phyloP scores from a whole-genome alignment of 2,797 vertebrate species.

The Cynodonichthys magdalenae region DNA sequence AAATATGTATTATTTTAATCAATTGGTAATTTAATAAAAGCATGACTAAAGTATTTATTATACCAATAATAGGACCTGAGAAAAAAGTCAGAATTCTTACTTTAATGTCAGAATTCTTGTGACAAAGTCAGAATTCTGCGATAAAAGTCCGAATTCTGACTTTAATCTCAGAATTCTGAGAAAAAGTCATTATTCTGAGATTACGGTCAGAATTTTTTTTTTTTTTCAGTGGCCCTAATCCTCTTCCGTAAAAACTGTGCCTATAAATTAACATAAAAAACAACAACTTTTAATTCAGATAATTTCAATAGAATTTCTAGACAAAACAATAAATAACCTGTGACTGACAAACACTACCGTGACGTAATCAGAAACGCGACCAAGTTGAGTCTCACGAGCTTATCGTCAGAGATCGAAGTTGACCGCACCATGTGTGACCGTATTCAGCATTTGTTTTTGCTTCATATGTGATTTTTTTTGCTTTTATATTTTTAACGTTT shows the following conservation, averaged over 20 bases:
- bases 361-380: slow-evolving; percentile 1
- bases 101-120: too few species aligned
- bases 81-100: too few species aligned
- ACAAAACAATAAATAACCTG: neutral
- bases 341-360: neutral
- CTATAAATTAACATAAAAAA: neutral
- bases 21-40: too few species aligned
- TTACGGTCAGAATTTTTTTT: too few species aligned
- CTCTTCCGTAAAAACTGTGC: neutral
- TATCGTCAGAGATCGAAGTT: slow-evolving; percentile 58
- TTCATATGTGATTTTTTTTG: neutral
- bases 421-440: neutral
- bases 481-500: neutral
- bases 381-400: slow-evolving; percentile 48
- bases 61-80: too few species aligned
- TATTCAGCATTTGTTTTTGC: neutral
- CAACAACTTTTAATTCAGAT: neutral
- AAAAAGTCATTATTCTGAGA: too few species aligned
- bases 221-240: too few species aligned
- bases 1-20: too few species aligned
- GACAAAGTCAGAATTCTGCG: too few species aligned
- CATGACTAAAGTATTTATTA: too few species aligned
- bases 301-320: neutral
- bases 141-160: too few species aligned
- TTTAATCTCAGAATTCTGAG: too few species aligned